Evolutionary conservation across 2,888 invertebrate species (phyloP).

Genomic region (Seira musarum): DNA sequence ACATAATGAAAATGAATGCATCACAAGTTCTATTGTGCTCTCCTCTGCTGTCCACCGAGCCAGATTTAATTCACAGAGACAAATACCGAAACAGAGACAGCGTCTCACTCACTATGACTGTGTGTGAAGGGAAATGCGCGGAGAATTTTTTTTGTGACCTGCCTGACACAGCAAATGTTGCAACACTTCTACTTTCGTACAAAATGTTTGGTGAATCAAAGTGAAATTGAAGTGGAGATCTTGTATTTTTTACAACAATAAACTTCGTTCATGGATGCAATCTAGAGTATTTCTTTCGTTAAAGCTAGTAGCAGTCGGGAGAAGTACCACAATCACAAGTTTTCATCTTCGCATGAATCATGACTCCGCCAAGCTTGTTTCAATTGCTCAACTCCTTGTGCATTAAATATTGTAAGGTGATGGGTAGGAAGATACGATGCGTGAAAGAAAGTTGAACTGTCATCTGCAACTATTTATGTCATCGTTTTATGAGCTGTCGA

Average conservation of each 20-base stretch:
- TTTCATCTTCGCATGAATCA: not conserved
- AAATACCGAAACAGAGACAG: too few relatives aligned
- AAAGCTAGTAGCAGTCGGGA: not conserved
- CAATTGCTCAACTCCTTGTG: not conserved
- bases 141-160: too few relatives aligned
- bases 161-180: not conserved
- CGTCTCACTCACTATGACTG: too few relatives aligned
- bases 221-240: not conserved
- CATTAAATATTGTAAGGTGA: too few relatives aligned
- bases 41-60: constrained; percentile 12
- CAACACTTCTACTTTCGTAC: not conserved
- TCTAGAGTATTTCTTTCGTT: not conserved
- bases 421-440: not conserved
- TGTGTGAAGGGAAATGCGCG: not conserved
- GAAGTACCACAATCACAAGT: constrained; percentile 6
- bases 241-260: constrained; percentile 1
- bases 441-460: constrained; percentile 13
- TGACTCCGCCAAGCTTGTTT: too few relatives aligned
- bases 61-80: constrained; percentile 16
- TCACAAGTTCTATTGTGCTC: not conserved
- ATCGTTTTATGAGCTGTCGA: constrained; percentile 12
- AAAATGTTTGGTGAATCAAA: not conserved
- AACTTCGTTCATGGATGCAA: not conserved
- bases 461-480: constrained; percentile 1
- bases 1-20: not conserved